Percentiles rank a stretch among this genome's conserved stretches.
These are phyloP conservation scores for Sebastes steindachneri DNA, from an alignment of 2,797 vertebrate genomes.

Conservation along the genomic window DNA sequence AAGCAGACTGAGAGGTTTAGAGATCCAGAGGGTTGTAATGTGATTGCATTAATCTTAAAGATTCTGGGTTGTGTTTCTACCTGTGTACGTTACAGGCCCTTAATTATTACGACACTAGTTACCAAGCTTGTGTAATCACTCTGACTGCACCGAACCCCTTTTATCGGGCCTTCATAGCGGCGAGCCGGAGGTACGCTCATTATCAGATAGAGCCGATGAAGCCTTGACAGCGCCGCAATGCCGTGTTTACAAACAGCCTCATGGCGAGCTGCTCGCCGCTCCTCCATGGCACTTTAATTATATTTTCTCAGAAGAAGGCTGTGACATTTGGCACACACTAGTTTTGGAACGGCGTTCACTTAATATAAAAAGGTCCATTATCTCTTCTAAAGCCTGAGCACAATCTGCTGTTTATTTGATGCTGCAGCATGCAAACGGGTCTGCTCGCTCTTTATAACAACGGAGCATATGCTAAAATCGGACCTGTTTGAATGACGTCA, in stretches of 20 bases:
- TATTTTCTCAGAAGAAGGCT: constrained; percentile 18
- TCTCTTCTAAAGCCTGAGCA: neutral
- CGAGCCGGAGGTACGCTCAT: constrained; percentile 19
- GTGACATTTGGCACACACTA: constrained; percentile 19
- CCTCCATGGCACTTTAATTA: constrained; percentile 52
- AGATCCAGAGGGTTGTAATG: constrained; percentile 4
- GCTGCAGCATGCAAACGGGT: neutral
- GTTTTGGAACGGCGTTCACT: constrained; percentile 8
- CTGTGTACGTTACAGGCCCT: neutral
- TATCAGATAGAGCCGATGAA: constrained; percentile 24
- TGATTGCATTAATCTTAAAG: neutral
- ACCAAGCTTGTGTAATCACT: constrained; percentile 6
- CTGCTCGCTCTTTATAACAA: neutral
- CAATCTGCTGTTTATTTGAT: neutral
- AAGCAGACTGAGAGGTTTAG: neutral
- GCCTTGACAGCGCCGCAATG: constrained; percentile 28
- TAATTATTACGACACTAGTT: constrained; percentile 3
- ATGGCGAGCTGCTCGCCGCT: neutral
- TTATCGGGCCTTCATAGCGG: constrained; percentile 11
- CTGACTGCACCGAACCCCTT: neutral
- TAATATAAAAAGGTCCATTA: constrained; percentile 13
- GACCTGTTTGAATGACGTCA: neutral
- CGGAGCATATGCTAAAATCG: neutral
- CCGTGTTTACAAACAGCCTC: constrained; percentile 46
- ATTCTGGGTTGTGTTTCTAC: constrained; percentile 6